phyloP scores from a whole-genome alignment of 2,888 invertebrate species.

The Drymonia ruficornis region DNA sequence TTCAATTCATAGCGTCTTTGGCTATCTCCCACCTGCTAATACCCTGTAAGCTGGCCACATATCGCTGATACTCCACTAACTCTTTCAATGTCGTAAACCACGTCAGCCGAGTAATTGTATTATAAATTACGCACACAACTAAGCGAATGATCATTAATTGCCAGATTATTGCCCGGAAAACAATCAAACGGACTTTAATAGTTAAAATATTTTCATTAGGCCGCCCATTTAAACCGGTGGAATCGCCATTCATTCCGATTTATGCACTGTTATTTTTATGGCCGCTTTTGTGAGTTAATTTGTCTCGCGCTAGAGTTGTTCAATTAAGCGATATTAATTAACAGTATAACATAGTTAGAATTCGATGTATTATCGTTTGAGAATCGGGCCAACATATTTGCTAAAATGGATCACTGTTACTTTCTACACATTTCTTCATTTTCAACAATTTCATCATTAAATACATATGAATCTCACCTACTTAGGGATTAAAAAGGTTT shows the following conservation, averaged over 20 bases:
- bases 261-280: constrained; percentile 59
- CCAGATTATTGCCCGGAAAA: constrained; percentile 56
- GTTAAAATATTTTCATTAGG: constrained; percentile 66
- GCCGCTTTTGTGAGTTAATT: constrained; percentile 51
- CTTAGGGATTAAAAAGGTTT: constrained; percentile 22
- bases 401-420: constrained; percentile 11
- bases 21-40: too few relatives aligned
- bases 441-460: neutral
- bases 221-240: constrained; percentile 51
- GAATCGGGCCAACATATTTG: constrained; percentile 18
- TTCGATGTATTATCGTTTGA: constrained; percentile 3
- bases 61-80: neutral
- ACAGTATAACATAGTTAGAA: constrained; percentile 12
- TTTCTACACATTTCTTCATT: constrained; percentile 10
- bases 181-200: constrained; percentile 64
- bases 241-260: constrained; percentile 63
- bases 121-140: constrained; percentile 32
- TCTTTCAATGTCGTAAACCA: constrained; percentile 16
- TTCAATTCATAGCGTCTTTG: too few relatives aligned
- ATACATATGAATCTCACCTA: neutral
- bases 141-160: constrained; percentile 44
- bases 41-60: neutral
- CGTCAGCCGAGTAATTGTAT: constrained; percentile 27
- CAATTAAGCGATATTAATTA: constrained; percentile 47
- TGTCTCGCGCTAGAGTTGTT: constrained; percentile 49